Base-by-base conservation (phyloP, 1,140 invertebrate species). In the Leucophenga varia region DNA sequence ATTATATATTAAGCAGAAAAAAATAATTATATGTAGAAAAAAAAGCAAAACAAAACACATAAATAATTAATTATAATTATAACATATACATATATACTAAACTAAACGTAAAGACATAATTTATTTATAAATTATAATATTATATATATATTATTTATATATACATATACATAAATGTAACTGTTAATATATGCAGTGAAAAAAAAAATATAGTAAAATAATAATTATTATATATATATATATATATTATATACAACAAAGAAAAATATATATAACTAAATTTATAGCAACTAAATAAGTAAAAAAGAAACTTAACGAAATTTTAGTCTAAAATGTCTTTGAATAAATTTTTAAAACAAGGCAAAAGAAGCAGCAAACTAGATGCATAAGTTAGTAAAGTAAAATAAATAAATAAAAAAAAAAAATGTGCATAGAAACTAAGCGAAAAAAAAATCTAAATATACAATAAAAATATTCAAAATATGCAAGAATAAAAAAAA, bases 381-480 rank as follows among this genome's bases (percentile, higher is more conserved):
- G 8, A 36, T 36, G 8, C 5, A 16, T 6, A 36, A 12, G 34
- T 12, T 12, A 36, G 34, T 12, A 36, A 13, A 36, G 14, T 8
- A 36, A 45, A 28, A 42, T 22, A 49, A 48, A 37, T 4, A 22
- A 34, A 36, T 43, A 47, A 41, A 22, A 16, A 47, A 41, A 22
- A 16, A 39, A 44, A 43, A 21, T 25, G 13, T 13, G 21, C 32
- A 16, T 34, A 37, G 14, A 32, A 43, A 32, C 14, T 34, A 36
- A 19, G 1, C 21, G 14, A 34, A 43, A 42, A 37, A 45, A 20
- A 55, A 8, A 47, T 42, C 14, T 8, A 14, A 47, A 54, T 58
- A 59, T 61, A 65, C 58, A 65, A 61, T 61, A 67, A 63, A 64
- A 49, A 69, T 64, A 64, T 64, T 64, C 55, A 64, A 64, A 61